Base-by-base conservation (phyloP, 2,113 vertebrate genomes). In the Corvus cornix region DNA sequence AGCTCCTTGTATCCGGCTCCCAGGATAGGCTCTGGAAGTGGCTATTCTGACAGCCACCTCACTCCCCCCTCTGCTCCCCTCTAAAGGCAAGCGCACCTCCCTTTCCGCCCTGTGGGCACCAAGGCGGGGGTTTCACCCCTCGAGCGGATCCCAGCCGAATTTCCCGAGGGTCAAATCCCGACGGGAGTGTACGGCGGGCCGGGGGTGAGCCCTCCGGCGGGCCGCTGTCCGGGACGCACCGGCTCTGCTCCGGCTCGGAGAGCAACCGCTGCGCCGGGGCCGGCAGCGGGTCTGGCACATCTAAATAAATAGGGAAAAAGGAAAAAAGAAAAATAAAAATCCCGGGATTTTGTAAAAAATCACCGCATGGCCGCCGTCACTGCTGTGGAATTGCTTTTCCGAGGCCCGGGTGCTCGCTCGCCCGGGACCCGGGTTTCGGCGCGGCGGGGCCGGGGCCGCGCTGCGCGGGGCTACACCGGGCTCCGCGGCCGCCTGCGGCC, bases 301-400 rank as follows among this genome's bases (percentile, higher is more conserved):
- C 23, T n/a, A 41, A 37, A 90, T 6, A 75, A 53, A 62, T 20
- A 33, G 6, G 7, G 5, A 4, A 7, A 26, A 14, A 44, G 9
- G 7, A 27, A 13, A 9, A 7, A 16, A 1, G 28, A 21, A 48
- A 10, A 0, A 23, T 3, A 23, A 23, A 24, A 3, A 9, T 4
- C 3, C 7, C 1, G 7, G 0, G 6, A 28, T 63, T 85, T 68
- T 59, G 20, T 39, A 15, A n/a, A 59, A 58, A 43, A 16, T 21
- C 27, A 3, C 16, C 2, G 1, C 46, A 0, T 9, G 64, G 55
- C 39, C 11, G 13, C 59, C 1, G 33, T 44, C 53, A 0, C 49
- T 26, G 46, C 62, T 6, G 10, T 17, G 44, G 58, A 62, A 52
- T 27, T 9, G 39, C 23, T 60, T 48, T 68, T 48, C 75, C 13